phyloP scores from a whole-genome alignment of 2,113 vertebrate genomes.

The Leptodactylus fuscus region DNA sequence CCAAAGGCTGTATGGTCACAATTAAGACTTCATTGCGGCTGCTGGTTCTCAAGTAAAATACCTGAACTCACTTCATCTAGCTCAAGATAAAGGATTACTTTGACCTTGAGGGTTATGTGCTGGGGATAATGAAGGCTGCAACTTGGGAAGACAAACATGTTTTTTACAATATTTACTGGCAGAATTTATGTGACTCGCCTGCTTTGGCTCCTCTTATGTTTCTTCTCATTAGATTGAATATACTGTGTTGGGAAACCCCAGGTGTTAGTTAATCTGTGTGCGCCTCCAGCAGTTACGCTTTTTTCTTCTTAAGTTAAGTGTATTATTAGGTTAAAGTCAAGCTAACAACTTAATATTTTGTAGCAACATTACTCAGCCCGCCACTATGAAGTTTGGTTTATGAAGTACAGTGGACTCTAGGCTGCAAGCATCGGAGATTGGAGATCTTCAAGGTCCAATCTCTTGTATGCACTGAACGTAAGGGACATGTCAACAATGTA shows the following conservation, averaged over 20 bases:
- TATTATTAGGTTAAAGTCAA: conserved; percentile 20
- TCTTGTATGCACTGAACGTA: too few relatives aligned
- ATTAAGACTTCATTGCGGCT: conserved; percentile 47
- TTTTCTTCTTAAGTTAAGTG: conserved; percentile 22
- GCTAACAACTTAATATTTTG: background rate
- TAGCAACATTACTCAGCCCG: background rate
- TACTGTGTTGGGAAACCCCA: background rate
- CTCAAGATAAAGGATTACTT: conserved; percentile 49
- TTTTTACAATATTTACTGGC: conserved; percentile 40
- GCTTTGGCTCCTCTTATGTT: background rate
- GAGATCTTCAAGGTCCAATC: too few relatives aligned
- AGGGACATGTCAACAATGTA: too few relatives aligned
- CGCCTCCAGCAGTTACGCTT: conserved; percentile 13
- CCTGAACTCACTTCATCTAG: conserved; percentile 39
- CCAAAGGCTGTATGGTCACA: conserved; percentile 25
- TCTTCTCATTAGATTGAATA: conserved; percentile 17
- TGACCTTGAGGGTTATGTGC: conserved; percentile 46
- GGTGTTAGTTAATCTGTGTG: conserved; percentile 30
- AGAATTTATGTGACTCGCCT: conserved; percentile 10
- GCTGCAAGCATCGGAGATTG: too few relatives aligned
- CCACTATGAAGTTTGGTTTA: background rate
- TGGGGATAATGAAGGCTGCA: conserved; percentile 35
- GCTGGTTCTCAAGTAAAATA: conserved; percentile 21
- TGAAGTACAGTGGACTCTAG: too few relatives aligned
- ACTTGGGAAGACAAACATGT: conserved; percentile 20